Evolutionary conservation across 2,888 invertebrate genomes (phyloP), one percentile per base, ranked within the genome.

Genomic region (Agonopterix alstromeriana): DNA sequence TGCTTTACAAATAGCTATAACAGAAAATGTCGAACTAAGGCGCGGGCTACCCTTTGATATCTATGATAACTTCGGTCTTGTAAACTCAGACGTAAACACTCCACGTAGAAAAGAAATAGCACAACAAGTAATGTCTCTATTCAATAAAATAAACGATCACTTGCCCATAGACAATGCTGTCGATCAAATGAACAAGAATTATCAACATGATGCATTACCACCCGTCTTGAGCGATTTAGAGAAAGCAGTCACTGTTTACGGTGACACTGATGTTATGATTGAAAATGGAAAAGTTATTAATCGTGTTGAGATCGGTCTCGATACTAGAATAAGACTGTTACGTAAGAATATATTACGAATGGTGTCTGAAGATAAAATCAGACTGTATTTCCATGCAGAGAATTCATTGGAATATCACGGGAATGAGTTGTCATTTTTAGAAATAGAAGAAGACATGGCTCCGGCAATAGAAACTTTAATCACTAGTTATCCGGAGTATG

Each of bases 391-490:
- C 77, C 93, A 93, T 56, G 87, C 93, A 42, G 96, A 97, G 67
- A 98, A 98, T 79, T 93, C 95, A 0, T 90, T 94, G 55, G 93
- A 95, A 61, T 97, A 97, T 70, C 96, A 96, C 70, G 95, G 93
- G 36, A 93, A 92, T 70, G 96, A 97, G 36, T 93, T 90, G 70
- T 66, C 79, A 10, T 87, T 63, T 55, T 76, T 98, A 53, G 95
- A 95, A 71, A 91, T 98, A 52, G 91, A 93, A 9, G 83, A 90
- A 2, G 90, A 91, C 1, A 83, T 93, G 54, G 93, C 94, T 0
- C 91, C 92, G 2, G 94, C 92, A 0, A 86, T 98, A 10, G 92
- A 94, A 66, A 88, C 88, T 48, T 84, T 98, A 36, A 92, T 97
- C 48, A 87, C 86, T 36, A 71, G 89, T 0, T 98, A 96, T 84